Base-by-base conservation (phyloP, 2,888 invertebrate genomes). In the Drosophila glabriapex region DNA sequence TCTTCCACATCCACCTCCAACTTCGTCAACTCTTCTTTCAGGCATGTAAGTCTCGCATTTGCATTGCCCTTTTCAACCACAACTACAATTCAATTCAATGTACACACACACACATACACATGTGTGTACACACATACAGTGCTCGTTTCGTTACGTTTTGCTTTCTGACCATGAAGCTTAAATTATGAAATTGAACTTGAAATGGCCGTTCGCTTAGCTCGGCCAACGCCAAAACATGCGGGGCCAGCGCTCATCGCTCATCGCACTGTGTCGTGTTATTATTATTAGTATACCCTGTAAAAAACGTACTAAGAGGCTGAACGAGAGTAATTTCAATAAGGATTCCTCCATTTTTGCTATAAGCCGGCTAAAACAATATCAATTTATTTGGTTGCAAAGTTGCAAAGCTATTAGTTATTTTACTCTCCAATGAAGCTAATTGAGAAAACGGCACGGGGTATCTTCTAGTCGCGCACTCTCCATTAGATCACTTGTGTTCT, bases 171-270 rank as follows among this genome's bases (percentile, higher is more conserved):
- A 80, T 87, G 87, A 82, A 80, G 83, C 78, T 77, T 75, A 88
- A 87, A 87, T 88, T 87, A 87, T 67, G 69, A 79, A 79, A 82
- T 89, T 87, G 87, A 87, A 87, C 90, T 87, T 87, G 87, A 87
- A 89, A 83, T 82, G 65, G 72, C 49, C 60, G 77, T 50, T 65
- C 59, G 65, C 62, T 66, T 52, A 68, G 60, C 35, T 50, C 49
- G 67, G 61, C 58, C 56, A 63, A 28, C 50, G 37, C 41, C 50
- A 43, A 55, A 56, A 31, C 52, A 52, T 58, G 22, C 35, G 31
- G 52, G 55, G 43, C 31, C 55, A 50, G 41, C 39, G 29, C 56
- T 39, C 55, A 56, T 54, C 19, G 37, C 41, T 49, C 33, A 54
- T 16, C 35, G 58, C 35, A 58, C 37, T 46, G 31, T 49, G 22